phyloP scores from a whole-genome alignment of 2,797 vertebrate genomes.

The Sebastes dallii region DNA sequence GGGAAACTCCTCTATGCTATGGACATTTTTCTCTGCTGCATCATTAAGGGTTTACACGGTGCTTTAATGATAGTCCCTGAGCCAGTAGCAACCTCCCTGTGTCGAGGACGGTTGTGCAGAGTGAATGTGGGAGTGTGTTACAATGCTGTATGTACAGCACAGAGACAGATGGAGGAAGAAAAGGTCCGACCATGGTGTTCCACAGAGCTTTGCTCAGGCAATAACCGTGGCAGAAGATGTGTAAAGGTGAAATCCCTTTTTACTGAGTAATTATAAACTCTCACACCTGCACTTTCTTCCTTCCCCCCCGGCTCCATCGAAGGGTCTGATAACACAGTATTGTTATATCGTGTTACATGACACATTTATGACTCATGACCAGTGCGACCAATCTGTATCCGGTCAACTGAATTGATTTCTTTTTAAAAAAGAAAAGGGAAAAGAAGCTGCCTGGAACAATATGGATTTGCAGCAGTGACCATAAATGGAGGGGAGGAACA shows the following conservation, averaged over 20 bases:
- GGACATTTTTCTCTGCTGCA: slow-evolving; percentile 8
- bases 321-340: background rate
- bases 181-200: slow-evolving; percentile 9
- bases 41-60: slow-evolving; percentile 22
- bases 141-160: background rate
- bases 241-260: slow-evolving; percentile 37
- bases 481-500: background rate
- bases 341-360: slow-evolving; percentile 39
- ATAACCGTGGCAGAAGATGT: slow-evolving; percentile 24
- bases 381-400: slow-evolving; percentile 2
- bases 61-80: slow-evolving; percentile 13
- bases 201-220: slow-evolving; percentile 25
- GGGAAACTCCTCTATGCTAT: background rate
- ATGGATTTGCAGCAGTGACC: background rate
- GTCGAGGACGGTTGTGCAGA: background rate
- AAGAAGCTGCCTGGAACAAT: background rate
- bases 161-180: background rate
- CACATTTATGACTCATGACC: slow-evolving; percentile 31
- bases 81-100: background rate
- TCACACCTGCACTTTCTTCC: slow-evolving; percentile 3
- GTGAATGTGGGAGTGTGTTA: slow-evolving; percentile 37
- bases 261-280: slow-evolving; percentile 54
- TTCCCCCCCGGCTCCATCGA: background rate
- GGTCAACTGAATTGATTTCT: slow-evolving; percentile 9
- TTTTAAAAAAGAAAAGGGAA: background rate